A percentile compares a stretch with the other conserved stretches of the same genome.
These are phyloP conservation scores for Steinernema scapterisci DNA, from an alignment of 2,888 invertebrate species.

Conservation along the genomic window DNA sequence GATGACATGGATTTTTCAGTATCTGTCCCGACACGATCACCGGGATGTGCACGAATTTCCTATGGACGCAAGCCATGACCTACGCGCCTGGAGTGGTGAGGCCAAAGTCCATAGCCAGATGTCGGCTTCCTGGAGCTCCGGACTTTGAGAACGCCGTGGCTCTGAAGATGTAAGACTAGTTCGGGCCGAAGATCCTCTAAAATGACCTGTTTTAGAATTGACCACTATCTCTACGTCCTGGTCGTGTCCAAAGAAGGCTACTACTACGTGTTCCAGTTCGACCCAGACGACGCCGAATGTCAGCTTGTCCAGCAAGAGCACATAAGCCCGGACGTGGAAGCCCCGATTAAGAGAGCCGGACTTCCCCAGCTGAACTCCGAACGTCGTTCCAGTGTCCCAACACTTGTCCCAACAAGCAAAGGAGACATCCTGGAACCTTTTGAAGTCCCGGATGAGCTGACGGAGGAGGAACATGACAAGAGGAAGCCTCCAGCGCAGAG, in stretches of 20 bases:
- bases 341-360: too few relatives aligned
- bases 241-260: conserved; percentile 9
- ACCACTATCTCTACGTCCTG: neutral
- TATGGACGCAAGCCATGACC: neutral
- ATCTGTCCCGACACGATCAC: neutral
- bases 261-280: conserved; percentile 11
- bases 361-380: neutral
- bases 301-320: neutral
- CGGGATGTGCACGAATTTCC: neutral
- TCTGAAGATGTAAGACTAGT: neutral
- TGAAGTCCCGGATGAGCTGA: conserved; percentile 2
- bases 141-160: conserved; percentile 7
- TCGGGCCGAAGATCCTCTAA: neutral
- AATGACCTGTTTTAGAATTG: neutral
- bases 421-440: neutral
- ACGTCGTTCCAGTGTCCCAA: neutral
- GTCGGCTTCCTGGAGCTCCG: neutral
- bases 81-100: neutral
- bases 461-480: neutral
- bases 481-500: neutral
- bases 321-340: neutral
- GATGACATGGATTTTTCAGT: neutral
- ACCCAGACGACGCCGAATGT: neutral
- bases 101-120: neutral
- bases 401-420: too few relatives aligned